Conservation (phyloP, 2,888 invertebrate genomes). For the Corbicula japonica region DNA sequence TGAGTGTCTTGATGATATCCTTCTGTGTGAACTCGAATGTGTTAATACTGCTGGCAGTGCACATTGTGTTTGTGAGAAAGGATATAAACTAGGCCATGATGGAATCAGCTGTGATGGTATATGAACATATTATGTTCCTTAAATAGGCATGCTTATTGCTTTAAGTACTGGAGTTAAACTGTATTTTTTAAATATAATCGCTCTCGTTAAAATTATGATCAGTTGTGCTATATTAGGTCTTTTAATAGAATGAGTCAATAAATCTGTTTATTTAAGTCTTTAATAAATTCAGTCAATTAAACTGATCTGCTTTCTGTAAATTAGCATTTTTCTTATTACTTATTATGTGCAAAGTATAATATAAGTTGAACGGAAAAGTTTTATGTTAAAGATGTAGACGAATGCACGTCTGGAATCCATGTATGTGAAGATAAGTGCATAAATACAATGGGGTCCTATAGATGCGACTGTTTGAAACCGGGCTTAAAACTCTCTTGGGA, state of each 20-base stretch:
- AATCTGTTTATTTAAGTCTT: neutral
- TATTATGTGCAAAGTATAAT: too few species aligned
- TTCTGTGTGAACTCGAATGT: slow-evolving; percentile 83
- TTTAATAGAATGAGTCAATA: too few species aligned
- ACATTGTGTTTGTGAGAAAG: slow-evolving; percentile 83
- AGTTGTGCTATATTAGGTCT: too few species aligned
- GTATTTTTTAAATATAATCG: too few species aligned
- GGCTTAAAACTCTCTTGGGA: slow-evolving; percentile 75
- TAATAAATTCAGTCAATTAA: neutral
- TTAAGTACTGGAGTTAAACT: too few species aligned
- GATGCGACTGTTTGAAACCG: slow-evolving; percentile 68
- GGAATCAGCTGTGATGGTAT: slow-evolving; percentile 81
- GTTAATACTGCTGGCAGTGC: slow-evolving; percentile 83
- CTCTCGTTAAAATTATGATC: too few species aligned
- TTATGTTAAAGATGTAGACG: slow-evolving; percentile 56
- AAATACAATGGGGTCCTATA: slow-evolving; percentile 76
- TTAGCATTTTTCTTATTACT: too few species aligned
- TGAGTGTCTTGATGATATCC: slow-evolving; percentile 79
- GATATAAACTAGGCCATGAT: slow-evolving; percentile 79
- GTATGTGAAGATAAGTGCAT: slow-evolving; percentile 77
- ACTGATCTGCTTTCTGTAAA: too few species aligned
- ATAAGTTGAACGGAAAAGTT: too few species aligned
- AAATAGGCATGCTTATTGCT: too few species aligned
- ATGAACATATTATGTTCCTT: neutral
- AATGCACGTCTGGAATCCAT: slow-evolving; percentile 61